These are phyloP conservation scores for Pangasius djambal DNA, from an alignment of 2,797 vertebrate genomes.

Conservation along the genomic window DNA sequence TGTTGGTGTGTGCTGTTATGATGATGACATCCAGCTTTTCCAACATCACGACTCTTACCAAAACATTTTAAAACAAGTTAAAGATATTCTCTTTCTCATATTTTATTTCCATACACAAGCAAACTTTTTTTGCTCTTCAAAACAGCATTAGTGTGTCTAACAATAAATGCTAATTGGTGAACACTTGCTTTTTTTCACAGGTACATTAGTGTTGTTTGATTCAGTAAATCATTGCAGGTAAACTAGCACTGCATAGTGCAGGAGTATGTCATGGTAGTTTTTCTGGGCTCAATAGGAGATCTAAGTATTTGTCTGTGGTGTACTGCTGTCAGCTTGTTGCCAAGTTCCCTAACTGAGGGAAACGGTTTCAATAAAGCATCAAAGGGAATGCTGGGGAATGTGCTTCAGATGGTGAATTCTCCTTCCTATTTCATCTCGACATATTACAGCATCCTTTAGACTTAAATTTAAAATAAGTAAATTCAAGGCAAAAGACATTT, in stretches of 20 bases:
- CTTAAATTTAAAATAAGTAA: background rate
- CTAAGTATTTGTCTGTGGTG: constrained; percentile 45
- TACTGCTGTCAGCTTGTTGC: constrained; percentile 45
- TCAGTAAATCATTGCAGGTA: background rate
- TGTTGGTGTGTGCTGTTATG: constrained; percentile 60
- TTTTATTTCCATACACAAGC: background rate
- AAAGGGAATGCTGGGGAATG: constrained; percentile 41
- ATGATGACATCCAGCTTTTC: constrained; percentile 50
- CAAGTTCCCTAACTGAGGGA: constrained; percentile 49
- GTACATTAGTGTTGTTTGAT: background rate
- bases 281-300: constrained; percentile 25
- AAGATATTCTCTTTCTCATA: background rate
- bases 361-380: constrained; percentile 49
- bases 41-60: constrained; percentile 26
- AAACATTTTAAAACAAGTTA: background rate
- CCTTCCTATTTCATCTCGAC: background rate
- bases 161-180: background rate
- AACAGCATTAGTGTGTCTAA: background rate
- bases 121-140: background rate
- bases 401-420: constrained; percentile 45
- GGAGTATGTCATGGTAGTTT: constrained; percentile 14
- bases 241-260: constrained; percentile 29
- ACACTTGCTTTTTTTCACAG: background rate
- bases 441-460: constrained; percentile 14
- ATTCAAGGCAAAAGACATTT: background rate